Evolutionary conservation across 23 tunicate species (phyloP), one percentile per base, ranked within the genome.

Genomic region (Pegea sp.): DNA sequence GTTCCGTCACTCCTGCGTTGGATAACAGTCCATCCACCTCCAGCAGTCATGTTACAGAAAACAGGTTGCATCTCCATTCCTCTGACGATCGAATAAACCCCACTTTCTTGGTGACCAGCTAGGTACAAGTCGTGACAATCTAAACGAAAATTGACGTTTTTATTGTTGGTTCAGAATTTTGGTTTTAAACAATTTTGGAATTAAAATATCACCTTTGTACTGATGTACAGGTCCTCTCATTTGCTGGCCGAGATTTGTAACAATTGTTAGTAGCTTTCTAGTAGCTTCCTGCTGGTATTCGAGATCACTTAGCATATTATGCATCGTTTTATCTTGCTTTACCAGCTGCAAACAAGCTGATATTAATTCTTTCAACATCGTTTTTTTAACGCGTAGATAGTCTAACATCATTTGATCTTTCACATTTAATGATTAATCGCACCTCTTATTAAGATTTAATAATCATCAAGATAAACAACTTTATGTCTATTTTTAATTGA

Each of bases 91-190:
- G 81, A 52, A 42, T 84, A 84, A 2, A 74, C 95, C 4, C 95
- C 95, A 26, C 74, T 68, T 28, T 63, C 61, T n/a, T 59, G 34
- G 49, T 84, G 75, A 13, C 95, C 95, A 52, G 51, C 63, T 68
- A 67, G 62, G 84, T 84, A 84, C 28, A 84, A 30, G 57, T 84
- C 95, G 44, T 84, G 95, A 34, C 95, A 84, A 58, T 84, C 95
- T 38, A 38, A 38, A 38, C 13, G 16, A 38, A 38, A 38, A 38
- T 38, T 38, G 46, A 38, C 11, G 16, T n/a, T n/a, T n/a, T n/a
- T n/a, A n/a, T n/a, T n/a, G n/a, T n/a, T n/a, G n/a, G n/a, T n/a
- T n/a, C n/a, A n/a, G n/a, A n/a, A n/a, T n/a, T n/a, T n/a, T n/a
- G n/a, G n/a, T n/a, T n/a, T n/a, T n/a, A n/a, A n/a, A n/a, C n/a